Evolutionary conservation across 37 sponge, comb jelly and placozoan species (phyloP), one percentile per base, ranked within the genome.

Genomic region (Cliona cf. orientalis): DNA sequence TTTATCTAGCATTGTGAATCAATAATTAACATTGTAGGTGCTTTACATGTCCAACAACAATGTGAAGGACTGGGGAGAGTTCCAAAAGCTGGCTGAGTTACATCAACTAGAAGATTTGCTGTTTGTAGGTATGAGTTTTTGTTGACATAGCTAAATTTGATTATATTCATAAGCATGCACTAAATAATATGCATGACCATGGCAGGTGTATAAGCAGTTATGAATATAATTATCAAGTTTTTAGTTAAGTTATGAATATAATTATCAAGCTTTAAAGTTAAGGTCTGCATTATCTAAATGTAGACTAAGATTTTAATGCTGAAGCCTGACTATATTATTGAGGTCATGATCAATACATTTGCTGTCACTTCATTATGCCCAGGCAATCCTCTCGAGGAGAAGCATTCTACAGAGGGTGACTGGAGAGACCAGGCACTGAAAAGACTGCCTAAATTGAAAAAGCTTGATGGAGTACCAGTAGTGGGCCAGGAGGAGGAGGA

Each of bases 11-110:
- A 49, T 49, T 49, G 55, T 17, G 17, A 49, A 11, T 49, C 17
- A 49, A n/a, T n/a, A n/a, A n/a, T n/a, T n/a, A n/a, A n/a, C n/a
- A n/a, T n/a, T 74, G 21, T 57, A 94, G 95, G 93, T 98, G 23
- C 83, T 98, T 34, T 96, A 94, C 77, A 98, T 98, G 97, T 91
- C 95, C 40, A 98, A 98, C 75, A 98, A 98, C 63, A 84, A 72
- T 57, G 97, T 98, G 6, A 98, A 98, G 84, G 99, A 98, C 40
- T 98, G 99, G 99, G 87, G 80, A 34, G 99, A 98, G 67, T 94
- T 98, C 43, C 82, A 84, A 78, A 95, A 96, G 68, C 66, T 98
- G 63, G 85, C 87, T 35, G 99, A 98, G 76, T 80, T 98, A 40
- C 93, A 91, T 0, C 56, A 70, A 42, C 75, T 98, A 42, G 95